phyloP scores from a whole-genome alignment of 2,888 invertebrate genomes.

The Rotaria sp. region DNA sequence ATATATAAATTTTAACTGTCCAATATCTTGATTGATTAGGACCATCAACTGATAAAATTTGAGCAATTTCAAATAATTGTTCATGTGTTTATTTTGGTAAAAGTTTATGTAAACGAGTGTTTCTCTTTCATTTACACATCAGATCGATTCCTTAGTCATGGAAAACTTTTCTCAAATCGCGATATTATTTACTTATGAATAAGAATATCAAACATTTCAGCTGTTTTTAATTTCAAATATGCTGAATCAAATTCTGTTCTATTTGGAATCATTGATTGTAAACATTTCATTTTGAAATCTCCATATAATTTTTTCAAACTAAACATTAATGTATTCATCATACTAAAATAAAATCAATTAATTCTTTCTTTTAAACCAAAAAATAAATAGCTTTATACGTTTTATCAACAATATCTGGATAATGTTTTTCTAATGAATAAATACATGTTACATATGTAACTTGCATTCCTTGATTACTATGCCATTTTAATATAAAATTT shows the following conservation, averaged over 20 bases:
- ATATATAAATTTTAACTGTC: not conserved
- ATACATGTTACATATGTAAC: no score
- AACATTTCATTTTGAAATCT: slow-evolving; percentile 46
- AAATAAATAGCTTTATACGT: slow-evolving; percentile 50
- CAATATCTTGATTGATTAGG: not conserved
- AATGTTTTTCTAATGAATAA: slow-evolving; percentile 59
- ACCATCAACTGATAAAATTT: not conserved
- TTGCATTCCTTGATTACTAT: no score
- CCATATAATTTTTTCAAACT: slow-evolving; percentile 52
- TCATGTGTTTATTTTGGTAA: not conserved
- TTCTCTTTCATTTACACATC: no score
- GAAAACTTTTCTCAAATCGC: no score
- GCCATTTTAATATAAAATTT: no score
- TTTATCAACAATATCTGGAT: slow-evolving; percentile 57
- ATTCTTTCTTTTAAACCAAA: no score
- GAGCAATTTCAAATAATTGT: not conserved
- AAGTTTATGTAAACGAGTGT: not conserved
- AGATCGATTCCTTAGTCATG: no score
- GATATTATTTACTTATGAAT: slow-evolving; percentile 48
- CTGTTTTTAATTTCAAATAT: slow-evolving; percentile 50
- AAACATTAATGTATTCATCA: slow-evolving; percentile 50
- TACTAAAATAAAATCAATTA: slow-evolving; percentile 44
- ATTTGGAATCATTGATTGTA: slow-evolving; percentile 49
- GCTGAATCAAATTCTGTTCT: slow-evolving; percentile 48
- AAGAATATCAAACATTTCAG: slow-evolving; percentile 47